Conservation (phyloP, 2,888 invertebrate genomes). For the Lochmaea crataegi region DNA sequence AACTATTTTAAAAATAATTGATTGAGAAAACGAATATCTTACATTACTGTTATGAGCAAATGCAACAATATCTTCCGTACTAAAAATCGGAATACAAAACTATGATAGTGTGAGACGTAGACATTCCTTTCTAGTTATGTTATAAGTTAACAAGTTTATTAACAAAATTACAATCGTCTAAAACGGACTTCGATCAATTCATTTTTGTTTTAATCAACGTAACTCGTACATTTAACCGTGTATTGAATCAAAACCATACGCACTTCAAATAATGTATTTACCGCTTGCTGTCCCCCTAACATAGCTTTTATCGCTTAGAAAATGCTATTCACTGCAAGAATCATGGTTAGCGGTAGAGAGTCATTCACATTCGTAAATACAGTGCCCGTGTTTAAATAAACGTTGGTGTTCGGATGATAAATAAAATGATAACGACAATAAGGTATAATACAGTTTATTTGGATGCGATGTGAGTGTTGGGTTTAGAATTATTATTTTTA, state of each 20-base stretch:
- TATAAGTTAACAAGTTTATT: too few species aligned
- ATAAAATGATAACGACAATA: slow-evolving; percentile 40
- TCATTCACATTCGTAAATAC: slow-evolving; percentile 45
- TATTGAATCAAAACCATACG: slow-evolving; percentile 9
- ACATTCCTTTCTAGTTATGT: too few species aligned
- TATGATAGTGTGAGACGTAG: too few species aligned
- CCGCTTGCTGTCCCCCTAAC: slow-evolving; percentile 16
- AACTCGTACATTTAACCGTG: too few species aligned
- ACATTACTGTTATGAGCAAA: too few species aligned
- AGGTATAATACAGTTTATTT: slow-evolving; percentile 5
- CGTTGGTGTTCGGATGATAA: slow-evolving; percentile 45
- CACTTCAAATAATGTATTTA: slow-evolving; percentile 10
- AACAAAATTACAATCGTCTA: too few species aligned
- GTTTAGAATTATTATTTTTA: not conserved
- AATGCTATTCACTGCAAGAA: slow-evolving; percentile 11
- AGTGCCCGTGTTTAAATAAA: slow-evolving; percentile 42
- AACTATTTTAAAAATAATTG: too few species aligned
- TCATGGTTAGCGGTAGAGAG: slow-evolving; percentile 22
- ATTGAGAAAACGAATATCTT: too few species aligned
- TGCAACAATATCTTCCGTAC: too few species aligned
- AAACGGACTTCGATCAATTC: too few species aligned
- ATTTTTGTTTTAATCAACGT: not conserved
- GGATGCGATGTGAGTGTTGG: slow-evolving; percentile 5
- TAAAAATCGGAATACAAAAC: too few species aligned
- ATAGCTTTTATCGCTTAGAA: slow-evolving; percentile 16